Conservation (phyloP, 2,113 vertebrate species). For the Petaurus breviceps region DNA sequence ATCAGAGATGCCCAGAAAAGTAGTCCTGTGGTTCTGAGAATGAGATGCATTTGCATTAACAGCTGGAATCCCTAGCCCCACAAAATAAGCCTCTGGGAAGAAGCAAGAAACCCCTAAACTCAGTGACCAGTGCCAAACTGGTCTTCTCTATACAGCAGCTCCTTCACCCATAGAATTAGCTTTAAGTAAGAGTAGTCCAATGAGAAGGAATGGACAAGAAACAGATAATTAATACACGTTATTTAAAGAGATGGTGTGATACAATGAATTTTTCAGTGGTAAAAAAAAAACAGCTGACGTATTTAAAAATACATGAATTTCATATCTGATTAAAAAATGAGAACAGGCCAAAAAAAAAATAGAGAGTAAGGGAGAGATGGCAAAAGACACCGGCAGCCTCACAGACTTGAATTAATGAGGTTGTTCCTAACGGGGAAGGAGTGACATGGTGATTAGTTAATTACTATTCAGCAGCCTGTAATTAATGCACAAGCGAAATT, state of each 20-base stretch:
- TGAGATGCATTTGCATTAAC: background rate
- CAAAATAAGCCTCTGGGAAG: background rate
- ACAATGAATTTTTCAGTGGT: conserved; percentile 87
- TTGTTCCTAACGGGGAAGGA: conserved; percentile 81
- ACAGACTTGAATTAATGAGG: conserved; percentile 81
- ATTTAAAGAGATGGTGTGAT: conserved; percentile 82
- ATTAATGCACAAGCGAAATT: conserved; percentile 83
- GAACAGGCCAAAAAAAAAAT: conserved; percentile 73
- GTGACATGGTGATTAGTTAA: conserved; percentile 84
- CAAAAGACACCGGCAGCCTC: conserved; percentile 73
- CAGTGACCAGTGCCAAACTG: background rate
- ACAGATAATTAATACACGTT: conserved; percentile 85
- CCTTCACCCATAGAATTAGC: conserved; percentile 44
- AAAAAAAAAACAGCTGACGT: conserved; percentile 82
- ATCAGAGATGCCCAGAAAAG: background rate
- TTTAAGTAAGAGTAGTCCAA: conserved; percentile 69
- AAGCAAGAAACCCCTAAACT: background rate
- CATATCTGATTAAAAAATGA: conserved; percentile 86
- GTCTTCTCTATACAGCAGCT: background rate
- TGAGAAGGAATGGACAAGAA: conserved; percentile 75
- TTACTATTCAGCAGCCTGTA: conserved; percentile 79
- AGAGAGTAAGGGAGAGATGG: conserved; percentile 60
- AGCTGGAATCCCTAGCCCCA: background rate
- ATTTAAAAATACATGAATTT: conserved; percentile 89
- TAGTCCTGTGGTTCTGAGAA: background rate